These are phyloP conservation scores for Lingula anatina DNA, from an alignment of 2,888 invertebrate genomes.

Conservation along the genomic window DNA sequence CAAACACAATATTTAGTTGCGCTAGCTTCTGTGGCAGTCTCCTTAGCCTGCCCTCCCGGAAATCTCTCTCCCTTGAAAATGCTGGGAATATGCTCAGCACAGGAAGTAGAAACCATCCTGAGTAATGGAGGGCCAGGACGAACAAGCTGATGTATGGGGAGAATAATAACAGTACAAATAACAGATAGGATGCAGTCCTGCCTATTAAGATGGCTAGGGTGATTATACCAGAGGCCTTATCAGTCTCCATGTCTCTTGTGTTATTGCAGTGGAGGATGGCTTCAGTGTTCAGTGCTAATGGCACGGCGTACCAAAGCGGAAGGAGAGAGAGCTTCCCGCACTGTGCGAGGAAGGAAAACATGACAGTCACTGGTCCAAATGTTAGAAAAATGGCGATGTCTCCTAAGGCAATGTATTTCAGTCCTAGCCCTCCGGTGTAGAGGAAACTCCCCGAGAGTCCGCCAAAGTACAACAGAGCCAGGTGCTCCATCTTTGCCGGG, in stretches of 20 bases:
- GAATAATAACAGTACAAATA: slow-evolving; percentile 84
- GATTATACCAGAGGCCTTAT: slow-evolving; percentile 84
- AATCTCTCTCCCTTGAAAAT: slow-evolving; percentile 84
- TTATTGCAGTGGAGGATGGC: slow-evolving; percentile 94
- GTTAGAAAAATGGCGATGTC: slow-evolving; percentile 86
- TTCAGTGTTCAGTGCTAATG: slow-evolving; percentile 88
- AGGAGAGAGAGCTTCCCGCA: slow-evolving; percentile 83
- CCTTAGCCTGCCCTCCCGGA: slow-evolving; percentile 74
- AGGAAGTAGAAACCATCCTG: slow-evolving; percentile 83
- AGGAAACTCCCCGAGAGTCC: slow-evolving; percentile 90
- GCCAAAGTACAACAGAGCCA: slow-evolving; percentile 91
- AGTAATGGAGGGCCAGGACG: slow-evolving; percentile 77
- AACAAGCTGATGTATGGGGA: slow-evolving; percentile 76
- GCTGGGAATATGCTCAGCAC: slow-evolving; percentile 81
- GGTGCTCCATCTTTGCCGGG: slow-evolving; percentile 88
- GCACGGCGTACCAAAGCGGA: slow-evolving; percentile 88
- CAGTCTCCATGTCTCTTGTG: slow-evolving; percentile 83
- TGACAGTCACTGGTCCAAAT: slow-evolving; percentile 89
- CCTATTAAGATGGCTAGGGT: slow-evolving; percentile 92
- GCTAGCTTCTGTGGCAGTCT: slow-evolving; percentile 84
- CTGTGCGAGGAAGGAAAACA: slow-evolving; percentile 89
- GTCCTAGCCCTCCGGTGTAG: slow-evolving; percentile 93
- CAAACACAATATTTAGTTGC: slow-evolving; percentile 83
- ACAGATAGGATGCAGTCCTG: slow-evolving; percentile 80
- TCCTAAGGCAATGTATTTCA: slow-evolving; percentile 92